Conservation (phyloP, 2,888 invertebrate species). For the Luffia ferchaultella region DNA sequence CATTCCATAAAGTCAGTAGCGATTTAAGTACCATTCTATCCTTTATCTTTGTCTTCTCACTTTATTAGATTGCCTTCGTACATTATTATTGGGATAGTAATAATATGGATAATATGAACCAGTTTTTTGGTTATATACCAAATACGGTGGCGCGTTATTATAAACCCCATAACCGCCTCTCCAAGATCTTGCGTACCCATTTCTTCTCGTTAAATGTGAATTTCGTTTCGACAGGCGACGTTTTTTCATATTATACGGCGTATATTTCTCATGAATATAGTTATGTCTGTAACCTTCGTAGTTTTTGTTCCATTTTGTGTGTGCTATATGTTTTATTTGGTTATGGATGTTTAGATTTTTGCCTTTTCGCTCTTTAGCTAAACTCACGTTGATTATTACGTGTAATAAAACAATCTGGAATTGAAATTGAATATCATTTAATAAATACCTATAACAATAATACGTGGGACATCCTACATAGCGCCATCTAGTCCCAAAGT, state of each 20-base stretch:
- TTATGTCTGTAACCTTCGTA: neutral
- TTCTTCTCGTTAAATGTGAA: neutral
- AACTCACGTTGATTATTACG: neutral
- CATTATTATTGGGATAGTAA: conserved; percentile 28
- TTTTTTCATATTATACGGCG: neutral
- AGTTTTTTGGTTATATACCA: conserved; percentile 41
- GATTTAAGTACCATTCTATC: too few species aligned
- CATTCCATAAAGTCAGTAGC: too few species aligned
- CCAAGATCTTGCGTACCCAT: neutral
- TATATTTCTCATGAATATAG: neutral
- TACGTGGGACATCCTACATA: too few species aligned
- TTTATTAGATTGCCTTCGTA: conserved; percentile 15
- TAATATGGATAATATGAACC: conserved; percentile 48
- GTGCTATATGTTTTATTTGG: neutral
- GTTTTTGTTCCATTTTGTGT: neutral
- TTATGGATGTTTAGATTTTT: neutral
- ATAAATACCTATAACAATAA: neutral
- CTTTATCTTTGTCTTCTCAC: neutral
- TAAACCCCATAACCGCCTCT: conserved; percentile 6
- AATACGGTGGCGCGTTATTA: conserved; percentile 37
- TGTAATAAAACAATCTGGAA: neutral
- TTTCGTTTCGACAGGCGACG: neutral
- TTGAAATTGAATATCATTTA: neutral
- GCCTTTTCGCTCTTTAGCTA: neutral
- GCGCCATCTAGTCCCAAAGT: too few species aligned